Conservation (phyloP, 2,113 vertebrate species). For the Gymnogyps californianus region DNA sequence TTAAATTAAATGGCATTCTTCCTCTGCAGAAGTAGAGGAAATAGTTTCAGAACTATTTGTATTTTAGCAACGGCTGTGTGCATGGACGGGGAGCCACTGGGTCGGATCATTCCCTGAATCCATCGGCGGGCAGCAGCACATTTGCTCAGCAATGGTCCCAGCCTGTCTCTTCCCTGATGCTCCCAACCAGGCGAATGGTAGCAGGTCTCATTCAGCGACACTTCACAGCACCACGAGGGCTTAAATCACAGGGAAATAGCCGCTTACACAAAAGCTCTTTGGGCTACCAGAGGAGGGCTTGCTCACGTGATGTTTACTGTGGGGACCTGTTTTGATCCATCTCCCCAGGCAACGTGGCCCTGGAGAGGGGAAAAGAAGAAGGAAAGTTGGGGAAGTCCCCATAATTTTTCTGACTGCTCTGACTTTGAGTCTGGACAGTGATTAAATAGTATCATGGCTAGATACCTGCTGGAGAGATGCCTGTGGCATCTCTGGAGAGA, state of each 20-base stretch:
- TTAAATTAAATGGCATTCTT: not conserved
- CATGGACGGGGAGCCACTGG: not conserved
- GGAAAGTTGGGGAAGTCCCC: not conserved
- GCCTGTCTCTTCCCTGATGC: not conserved
- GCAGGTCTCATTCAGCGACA: not conserved
- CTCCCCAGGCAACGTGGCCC: not conserved
- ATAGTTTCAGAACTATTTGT: not conserved
- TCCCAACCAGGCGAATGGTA: accelerated
- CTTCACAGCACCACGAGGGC: not conserved
- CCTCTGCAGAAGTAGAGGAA: not conserved
- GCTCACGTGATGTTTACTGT: accelerated
- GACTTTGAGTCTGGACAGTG: not conserved
- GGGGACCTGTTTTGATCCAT: not conserved
- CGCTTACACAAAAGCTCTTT: not conserved
- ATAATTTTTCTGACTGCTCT: not conserved
- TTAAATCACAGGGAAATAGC: not conserved
- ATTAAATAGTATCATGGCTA: not conserved
- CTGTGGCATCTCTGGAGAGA: not conserved
- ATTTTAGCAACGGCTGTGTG: not conserved
- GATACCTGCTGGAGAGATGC: not conserved
- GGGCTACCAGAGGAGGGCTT: not conserved
- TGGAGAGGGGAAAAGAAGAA: not conserved
- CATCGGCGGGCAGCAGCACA: not conserved
- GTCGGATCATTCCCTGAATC: not conserved
- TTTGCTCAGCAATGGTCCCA: not conserved